Evolutionary conservation across 2,888 invertebrate genomes (phyloP).

Genomic region (Acanthosepion lycidas): DNA sequence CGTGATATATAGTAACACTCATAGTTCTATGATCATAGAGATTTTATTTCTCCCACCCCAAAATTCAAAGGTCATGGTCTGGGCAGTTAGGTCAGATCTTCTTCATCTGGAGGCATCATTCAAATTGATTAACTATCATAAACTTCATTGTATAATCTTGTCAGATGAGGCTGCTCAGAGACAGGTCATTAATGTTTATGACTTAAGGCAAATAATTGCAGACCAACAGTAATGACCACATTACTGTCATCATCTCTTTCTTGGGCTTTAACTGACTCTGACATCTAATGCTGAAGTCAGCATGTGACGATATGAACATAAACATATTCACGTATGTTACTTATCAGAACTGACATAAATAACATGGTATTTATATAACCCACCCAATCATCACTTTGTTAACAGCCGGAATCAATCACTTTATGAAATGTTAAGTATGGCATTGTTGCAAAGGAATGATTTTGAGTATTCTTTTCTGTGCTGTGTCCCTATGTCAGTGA

Average conservation of each 20-base stretch:
- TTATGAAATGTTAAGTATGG: too few relatives aligned
- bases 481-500: too few relatives aligned
- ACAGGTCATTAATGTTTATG: neutral
- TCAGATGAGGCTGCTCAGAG: slow-evolving; percentile 5
- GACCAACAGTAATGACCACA: neutral
- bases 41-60: neutral
- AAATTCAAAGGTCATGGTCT: neutral
- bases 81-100: neutral
- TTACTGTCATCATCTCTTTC: slow-evolving; percentile 1
- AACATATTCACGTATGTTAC: neutral
- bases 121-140: neutral
- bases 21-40: neutral
- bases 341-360: neutral
- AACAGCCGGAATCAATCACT: neutral
- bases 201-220: neutral
- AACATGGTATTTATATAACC: neutral
- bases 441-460: too few relatives aligned
- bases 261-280: neutral
- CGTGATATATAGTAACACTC: too few relatives aligned
- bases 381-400: neutral
- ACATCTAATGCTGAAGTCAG: neutral
- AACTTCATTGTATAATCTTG: neutral
- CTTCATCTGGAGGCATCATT: neutral
- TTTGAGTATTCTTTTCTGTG: too few relatives aligned
- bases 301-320: neutral